Evolutionary conservation across 1,140 invertebrate species (phyloP).

Genomic region (Pararge aegeria): DNA sequence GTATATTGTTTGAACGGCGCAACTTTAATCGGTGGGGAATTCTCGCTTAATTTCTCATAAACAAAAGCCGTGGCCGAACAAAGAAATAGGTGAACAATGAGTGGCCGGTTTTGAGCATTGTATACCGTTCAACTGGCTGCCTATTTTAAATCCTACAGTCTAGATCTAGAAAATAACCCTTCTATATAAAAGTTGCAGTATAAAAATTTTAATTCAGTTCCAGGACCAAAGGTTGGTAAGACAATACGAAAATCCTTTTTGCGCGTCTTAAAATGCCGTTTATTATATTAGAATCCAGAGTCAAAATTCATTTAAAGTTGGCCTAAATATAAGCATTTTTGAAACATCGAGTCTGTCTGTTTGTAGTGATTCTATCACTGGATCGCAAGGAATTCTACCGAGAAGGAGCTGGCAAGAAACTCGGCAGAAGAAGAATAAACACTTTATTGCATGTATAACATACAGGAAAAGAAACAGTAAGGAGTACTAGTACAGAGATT

Average conservation of each 20-base stretch:
- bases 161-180: not conserved
- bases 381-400: too few species aligned
- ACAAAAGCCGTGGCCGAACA: conserved; percentile 18
- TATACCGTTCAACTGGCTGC: conserved; percentile 21
- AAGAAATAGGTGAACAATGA: conserved; percentile 26
- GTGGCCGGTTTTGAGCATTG: conserved; percentile 22
- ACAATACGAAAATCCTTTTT: not conserved
- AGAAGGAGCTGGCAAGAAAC: too few species aligned
- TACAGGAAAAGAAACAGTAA: too few species aligned
- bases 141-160: conserved; percentile 21
- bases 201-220: not conserved
- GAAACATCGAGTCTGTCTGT: too few species aligned
- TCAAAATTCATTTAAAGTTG: too few species aligned
- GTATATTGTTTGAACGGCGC: not conserved
- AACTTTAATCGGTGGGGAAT: conserved; percentile 28
- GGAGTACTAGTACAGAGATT: too few species aligned
- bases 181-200: not conserved
- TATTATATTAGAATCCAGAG: too few species aligned
- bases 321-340: too few species aligned
- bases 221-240: not conserved
- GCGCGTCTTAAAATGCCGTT: too few species aligned
- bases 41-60: conserved; percentile 30
- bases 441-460: too few species aligned
- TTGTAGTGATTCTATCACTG: too few species aligned
- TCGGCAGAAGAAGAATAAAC: too few species aligned